Conservation (phyloP, 2,888 invertebrate genomes). For the Sericinus montela region DNA sequence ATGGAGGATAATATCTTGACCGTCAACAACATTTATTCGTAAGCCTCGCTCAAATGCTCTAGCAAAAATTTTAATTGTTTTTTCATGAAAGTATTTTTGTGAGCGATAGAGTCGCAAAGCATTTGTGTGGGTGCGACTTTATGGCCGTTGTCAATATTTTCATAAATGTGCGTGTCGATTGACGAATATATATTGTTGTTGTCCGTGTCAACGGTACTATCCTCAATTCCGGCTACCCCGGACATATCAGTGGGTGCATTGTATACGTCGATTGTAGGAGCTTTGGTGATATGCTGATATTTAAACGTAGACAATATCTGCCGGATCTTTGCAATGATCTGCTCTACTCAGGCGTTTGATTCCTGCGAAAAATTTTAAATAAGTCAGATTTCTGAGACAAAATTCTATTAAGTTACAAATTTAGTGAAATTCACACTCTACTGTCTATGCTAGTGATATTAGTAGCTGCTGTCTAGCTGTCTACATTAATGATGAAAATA, state of each 20-base stretch:
- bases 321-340: conserved; percentile 91
- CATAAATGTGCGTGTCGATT: conserved; percentile 47
- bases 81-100: conserved; percentile 73
- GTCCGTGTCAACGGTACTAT: conserved; percentile 62
- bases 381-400: conserved; percentile 56
- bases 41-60: conserved; percentile 83
- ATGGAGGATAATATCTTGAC: conserved; percentile 70
- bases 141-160: conserved; percentile 58
- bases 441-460: conserved; percentile 56
- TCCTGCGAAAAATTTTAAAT: conserved; percentile 82
- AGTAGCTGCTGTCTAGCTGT: conserved; percentile 48
- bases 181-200: conserved; percentile 46
- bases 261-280: conserved; percentile 71
- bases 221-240: conserved; percentile 54
- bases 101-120: conserved; percentile 72
- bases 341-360: conserved; percentile 94
- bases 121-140: conserved; percentile 65
- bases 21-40: conserved; percentile 71
- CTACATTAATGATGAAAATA: conserved; percentile 52
- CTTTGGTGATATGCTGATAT: conserved; percentile 80
- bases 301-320: conserved; percentile 87
- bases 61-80: conserved; percentile 80
- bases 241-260: conserved; percentile 56
- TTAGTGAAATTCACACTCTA: conserved; percentile 52
- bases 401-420: conserved; percentile 28